Evolutionary conservation across 2,888 invertebrate genomes (phyloP).

Genomic region (Chymomyza caudatula): DNA sequence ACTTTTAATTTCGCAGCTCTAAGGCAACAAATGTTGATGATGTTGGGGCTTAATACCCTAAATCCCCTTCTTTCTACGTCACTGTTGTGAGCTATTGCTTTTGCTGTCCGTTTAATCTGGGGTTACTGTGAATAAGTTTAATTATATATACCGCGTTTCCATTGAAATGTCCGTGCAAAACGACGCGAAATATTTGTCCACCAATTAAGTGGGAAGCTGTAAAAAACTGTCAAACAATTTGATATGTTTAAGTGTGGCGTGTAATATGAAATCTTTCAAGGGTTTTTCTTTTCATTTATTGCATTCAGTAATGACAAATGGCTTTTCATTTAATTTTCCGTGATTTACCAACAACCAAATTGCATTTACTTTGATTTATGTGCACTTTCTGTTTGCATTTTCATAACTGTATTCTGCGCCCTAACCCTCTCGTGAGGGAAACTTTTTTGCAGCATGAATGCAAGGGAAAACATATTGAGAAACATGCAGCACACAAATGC

Average conservation of each 20-base stretch:
- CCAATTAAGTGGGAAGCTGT: not conserved
- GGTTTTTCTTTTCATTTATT: not conserved
- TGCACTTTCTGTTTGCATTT: conserved; percentile 19
- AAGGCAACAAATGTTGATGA: too few relatives aligned
- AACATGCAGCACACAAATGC: conserved; percentile 48
- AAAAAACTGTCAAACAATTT: not conserved
- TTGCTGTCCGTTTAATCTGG: conserved; percentile 31
- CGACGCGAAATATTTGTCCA: not conserved
- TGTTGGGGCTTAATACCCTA: too few relatives aligned
- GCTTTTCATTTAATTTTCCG: not conserved
- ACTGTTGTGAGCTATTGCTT: conserved; percentile 15
- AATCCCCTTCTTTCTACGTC: conserved; percentile 10
- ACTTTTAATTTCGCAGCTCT: too few relatives aligned
- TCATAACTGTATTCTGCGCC: conserved; percentile 11
- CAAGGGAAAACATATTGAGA: conserved; percentile 50
- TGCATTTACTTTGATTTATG: conserved; percentile 14
- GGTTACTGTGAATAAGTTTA: not conserved
- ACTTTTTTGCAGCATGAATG: conserved; percentile 8
- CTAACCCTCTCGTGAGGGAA: not conserved
- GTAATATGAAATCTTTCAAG: not conserved
- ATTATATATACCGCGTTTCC: not conserved
- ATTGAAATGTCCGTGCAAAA: not conserved
- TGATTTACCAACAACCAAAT: not conserved
- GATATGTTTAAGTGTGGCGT: not conserved
- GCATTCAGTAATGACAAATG: not conserved